Percentiles rank a stretch among this genome's conserved stretches.
Evolutionary conservation across 2,113 vertebrate species (phyloP).

Genomic region (Albula goreensis): DNA sequence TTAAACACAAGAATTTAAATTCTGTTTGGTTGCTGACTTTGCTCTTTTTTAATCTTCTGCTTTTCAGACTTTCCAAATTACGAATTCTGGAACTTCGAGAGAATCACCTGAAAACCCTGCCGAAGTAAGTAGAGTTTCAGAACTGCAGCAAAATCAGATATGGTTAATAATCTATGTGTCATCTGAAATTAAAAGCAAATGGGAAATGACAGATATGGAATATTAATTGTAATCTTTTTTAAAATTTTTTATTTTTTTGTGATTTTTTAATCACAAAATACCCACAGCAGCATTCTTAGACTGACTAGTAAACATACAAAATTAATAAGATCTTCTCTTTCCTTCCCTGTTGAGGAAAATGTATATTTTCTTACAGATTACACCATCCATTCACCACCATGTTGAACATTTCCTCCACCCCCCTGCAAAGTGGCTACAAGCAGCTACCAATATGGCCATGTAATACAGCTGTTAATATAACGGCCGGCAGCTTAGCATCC

Average conservation of each 20-base stretch:
- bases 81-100: conserved; percentile 96
- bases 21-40: background rate
- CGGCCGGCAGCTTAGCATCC: conserved; percentile 10
- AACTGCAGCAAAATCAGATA: background rate
- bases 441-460: background rate
- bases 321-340: too few relatives aligned
- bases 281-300: too few relatives aligned
- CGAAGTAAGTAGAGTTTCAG: conserved; percentile 89
- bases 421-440: background rate
- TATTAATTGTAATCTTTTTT: background rate
- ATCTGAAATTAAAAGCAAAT: background rate
- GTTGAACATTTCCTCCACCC: background rate
- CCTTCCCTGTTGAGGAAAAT: too few relatives aligned
- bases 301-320: too few relatives aligned
- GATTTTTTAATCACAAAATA: background rate
- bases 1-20: background rate
- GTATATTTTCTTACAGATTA: background rate
- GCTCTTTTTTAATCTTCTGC: conserved; percentile 21
- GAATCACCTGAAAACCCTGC: conserved; percentile 99
- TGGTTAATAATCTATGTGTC: background rate
- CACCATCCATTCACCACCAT: background rate
- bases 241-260: background rate
- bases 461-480: conserved; percentile 22
- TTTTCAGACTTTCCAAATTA: conserved; percentile 91
- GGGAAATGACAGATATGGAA: background rate